Evolutionary conservation across 2,113 vertebrate genomes (phyloP).

Genomic region (Campylomormyrus numenius): DNA sequence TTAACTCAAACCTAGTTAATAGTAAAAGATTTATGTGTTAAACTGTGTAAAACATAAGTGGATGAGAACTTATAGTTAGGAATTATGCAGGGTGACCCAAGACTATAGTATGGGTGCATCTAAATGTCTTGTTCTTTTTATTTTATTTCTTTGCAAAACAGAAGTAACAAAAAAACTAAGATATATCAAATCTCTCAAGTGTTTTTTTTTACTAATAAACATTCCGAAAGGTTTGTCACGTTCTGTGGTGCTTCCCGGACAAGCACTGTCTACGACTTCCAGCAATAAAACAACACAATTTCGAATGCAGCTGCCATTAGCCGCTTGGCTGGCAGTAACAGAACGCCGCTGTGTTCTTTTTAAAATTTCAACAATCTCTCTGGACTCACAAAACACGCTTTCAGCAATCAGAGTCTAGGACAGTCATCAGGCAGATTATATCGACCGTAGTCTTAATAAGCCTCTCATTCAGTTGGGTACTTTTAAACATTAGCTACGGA

Average conservation of each 20-base stretch:
- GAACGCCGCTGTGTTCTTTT: not conserved
- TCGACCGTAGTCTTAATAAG: not conserved
- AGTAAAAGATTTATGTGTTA: not conserved
- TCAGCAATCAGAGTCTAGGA: not conserved
- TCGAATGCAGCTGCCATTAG: not conserved
- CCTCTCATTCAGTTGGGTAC: conserved; percentile 6
- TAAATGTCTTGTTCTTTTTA: not conserved
- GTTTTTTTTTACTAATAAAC: not conserved
- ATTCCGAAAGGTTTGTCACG: not conserved
- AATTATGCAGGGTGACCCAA: not conserved
- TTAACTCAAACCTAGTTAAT: not conserved
- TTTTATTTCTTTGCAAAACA: not conserved
- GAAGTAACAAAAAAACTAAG: not conserved
- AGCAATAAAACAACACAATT: not conserved
- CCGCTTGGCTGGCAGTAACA: not conserved
- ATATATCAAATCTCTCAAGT: not conserved
- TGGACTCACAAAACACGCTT: not conserved
- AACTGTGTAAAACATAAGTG: not conserved
- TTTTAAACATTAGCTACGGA: conserved; percentile 5
- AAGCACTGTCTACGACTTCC: not conserved
- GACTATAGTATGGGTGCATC: not conserved
- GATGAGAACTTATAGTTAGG: not conserved
- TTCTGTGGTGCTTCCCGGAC: not conserved
- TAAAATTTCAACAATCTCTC: not conserved
- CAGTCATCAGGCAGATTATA: not conserved